A percentile compares a stretch with the other conserved stretches of the same genome.
phyloP scores from a whole-genome alignment of 2,797 vertebrate species.

The Myotis vivesi region DNA sequence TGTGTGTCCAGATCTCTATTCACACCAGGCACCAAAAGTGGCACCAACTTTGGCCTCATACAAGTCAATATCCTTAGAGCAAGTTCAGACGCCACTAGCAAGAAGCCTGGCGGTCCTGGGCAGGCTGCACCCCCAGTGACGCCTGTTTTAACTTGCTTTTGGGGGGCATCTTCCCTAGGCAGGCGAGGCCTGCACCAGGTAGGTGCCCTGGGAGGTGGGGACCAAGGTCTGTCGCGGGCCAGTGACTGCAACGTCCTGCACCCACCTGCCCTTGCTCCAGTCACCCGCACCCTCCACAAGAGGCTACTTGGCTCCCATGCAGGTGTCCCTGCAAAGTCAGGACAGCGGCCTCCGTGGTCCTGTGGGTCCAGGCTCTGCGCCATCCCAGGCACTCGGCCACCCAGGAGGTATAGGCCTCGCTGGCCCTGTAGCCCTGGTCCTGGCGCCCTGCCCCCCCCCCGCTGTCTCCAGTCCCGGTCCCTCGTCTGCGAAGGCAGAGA shows the following conservation, averaged over 20 bases:
- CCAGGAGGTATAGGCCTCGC: fast-evolving
- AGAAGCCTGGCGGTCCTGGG: not conserved
- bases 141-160: not conserved
- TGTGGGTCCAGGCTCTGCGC: fast-evolving
- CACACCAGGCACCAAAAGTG: not conserved
- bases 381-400: not conserved
- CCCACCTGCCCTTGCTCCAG: not conserved
- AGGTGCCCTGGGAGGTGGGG: not conserved
- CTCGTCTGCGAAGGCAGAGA: fast-evolving
- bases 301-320: not conserved
- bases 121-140: fast-evolving
- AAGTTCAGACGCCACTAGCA: not conserved
- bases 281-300: not conserved
- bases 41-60: not conserved
- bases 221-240: not conserved
- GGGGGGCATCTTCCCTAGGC: fast-evolving
- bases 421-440: not conserved
- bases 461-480: not conserved
- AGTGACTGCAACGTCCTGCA: not conserved
- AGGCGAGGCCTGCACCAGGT: not conserved
- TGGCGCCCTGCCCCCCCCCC: too few species aligned
- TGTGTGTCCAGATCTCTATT: not conserved
- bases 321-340: not conserved
- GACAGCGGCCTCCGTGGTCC: not conserved
- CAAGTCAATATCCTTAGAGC: not conserved